These are phyloP conservation scores for Lophotis ruficrista DNA, from an alignment of 2,113 vertebrate genomes.

Conservation along the genomic window DNA sequence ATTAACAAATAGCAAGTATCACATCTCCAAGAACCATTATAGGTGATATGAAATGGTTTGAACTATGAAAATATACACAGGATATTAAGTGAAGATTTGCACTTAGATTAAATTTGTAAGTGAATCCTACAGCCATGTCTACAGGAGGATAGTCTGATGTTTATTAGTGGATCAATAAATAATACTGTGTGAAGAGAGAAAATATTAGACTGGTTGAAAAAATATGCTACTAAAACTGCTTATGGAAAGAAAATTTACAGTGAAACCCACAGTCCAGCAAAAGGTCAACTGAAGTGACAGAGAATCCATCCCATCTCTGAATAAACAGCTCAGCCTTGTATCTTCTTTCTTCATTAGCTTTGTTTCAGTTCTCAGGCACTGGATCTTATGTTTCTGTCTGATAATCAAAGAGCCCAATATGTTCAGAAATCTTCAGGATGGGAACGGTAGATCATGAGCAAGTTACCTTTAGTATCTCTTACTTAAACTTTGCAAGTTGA, in stretches of 20 bases:
- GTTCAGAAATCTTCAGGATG: neutral
- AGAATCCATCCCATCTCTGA: neutral
- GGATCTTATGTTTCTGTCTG: neutral
- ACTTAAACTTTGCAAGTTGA: neutral
- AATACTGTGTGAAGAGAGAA: neutral
- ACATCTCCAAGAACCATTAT: neutral
- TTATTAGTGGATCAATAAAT: neutral
- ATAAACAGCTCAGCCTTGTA: neutral
- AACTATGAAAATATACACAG: neutral
- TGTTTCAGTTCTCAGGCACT: neutral
- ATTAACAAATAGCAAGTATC: neutral
- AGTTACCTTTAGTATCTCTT: neutral
- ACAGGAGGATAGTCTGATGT: neutral
- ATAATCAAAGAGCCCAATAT: neutral
- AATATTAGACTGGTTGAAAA: neutral
- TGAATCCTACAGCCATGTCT: neutral
- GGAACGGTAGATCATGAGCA: neutral
- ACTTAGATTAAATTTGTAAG: neutral
- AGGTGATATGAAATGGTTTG: neutral
- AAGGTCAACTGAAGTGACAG: neutral
- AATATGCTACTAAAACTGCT: neutral
- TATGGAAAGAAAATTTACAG: neutral
- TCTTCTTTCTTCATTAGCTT: neutral
- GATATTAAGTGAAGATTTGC: neutral
- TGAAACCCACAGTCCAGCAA: neutral